Evolutionary conservation across 2,797 vertebrate genomes (phyloP), one percentile per base, ranked within the genome.

Genomic region (Anomalospiza imberbis): DNA sequence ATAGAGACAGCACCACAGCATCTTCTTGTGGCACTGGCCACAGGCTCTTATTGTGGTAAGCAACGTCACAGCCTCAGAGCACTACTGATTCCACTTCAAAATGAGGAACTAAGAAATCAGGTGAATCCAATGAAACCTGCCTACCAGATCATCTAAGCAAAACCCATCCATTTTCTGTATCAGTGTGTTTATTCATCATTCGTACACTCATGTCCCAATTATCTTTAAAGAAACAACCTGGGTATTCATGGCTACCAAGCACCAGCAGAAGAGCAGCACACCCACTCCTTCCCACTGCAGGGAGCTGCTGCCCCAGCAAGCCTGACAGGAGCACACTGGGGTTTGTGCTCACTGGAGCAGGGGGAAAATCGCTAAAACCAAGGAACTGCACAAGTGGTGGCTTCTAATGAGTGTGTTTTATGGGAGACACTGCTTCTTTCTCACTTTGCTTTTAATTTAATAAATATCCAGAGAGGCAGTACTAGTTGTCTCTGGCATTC

Each of bases 391-490:
- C 11, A 45, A 65, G 25, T 38, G 55, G 15, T 84, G 42, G 63
- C 77, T 82, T 67, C 60, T 86, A 77, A 93, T n/a, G 32, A 87
- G 10, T 4, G 17, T 57, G 29, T 26, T 89, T 93, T 55, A 75
- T 85, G 42, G 50, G 70, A 74, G 70, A 85, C 45, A 26, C 19
- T 22, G 48, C 55, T 78, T 34, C 51, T 32, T 83, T 50, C 42
- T 71, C 7, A 25, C 63, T 88, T 88, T 88, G 54, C 44, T 90
- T 94, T 89, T 66, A 93, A 82, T 88, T 88, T 62, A 70, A 92
- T 82, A 91, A 92, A 88, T 61, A 91, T 54, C 76, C 73, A 88
- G 48, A 81, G 5, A 77, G 44, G 54, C 63, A 79, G 28, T 58
- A 89, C 78, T 40, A 66, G 24, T 47, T 80, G n/a, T 70, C 78